Evolutionary conservation across 2,797 vertebrate genomes (phyloP).

Genomic region (Potorous gilbertii): DNA sequence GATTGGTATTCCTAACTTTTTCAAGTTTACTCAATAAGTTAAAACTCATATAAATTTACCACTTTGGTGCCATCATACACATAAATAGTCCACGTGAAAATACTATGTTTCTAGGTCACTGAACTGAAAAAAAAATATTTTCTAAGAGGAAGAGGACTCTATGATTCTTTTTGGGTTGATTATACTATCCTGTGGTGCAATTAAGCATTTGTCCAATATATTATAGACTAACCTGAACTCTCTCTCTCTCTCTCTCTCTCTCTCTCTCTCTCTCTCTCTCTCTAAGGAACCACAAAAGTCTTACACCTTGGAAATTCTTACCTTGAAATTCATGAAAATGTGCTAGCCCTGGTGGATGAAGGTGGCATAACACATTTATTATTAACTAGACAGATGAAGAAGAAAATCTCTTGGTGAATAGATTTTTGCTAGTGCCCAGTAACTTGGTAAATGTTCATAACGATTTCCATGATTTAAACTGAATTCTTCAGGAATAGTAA

Average conservation of each 20-base stretch:
- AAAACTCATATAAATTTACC: neutral
- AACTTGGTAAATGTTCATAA: neutral
- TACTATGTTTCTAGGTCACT: constrained; percentile 3
- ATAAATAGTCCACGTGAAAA: constrained; percentile 43
- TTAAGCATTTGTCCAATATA: constrained; percentile 33
- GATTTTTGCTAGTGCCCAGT: neutral
- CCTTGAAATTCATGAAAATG: neutral
- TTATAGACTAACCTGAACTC: neutral
- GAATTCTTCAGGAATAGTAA: neutral
- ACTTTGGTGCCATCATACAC: constrained; percentile 22
- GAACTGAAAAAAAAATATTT: constrained; percentile 29
- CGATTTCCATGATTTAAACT: neutral
- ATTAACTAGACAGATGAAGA: neutral
- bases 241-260: no score
- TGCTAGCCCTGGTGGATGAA: neutral
- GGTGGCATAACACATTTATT: neutral
- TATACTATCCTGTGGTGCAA: neutral
- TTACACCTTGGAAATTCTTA: neutral
- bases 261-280: no score
- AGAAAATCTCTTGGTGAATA: neutral
- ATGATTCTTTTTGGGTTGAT: neutral
- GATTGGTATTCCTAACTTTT: no score
- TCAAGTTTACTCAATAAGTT: no score
- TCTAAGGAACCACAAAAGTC: neutral
- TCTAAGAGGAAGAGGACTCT: constrained; percentile 37